phyloP scores from a whole-genome alignment of 64 coral and sea anemone genomes.

The Astreopora myriophthalma region DNA sequence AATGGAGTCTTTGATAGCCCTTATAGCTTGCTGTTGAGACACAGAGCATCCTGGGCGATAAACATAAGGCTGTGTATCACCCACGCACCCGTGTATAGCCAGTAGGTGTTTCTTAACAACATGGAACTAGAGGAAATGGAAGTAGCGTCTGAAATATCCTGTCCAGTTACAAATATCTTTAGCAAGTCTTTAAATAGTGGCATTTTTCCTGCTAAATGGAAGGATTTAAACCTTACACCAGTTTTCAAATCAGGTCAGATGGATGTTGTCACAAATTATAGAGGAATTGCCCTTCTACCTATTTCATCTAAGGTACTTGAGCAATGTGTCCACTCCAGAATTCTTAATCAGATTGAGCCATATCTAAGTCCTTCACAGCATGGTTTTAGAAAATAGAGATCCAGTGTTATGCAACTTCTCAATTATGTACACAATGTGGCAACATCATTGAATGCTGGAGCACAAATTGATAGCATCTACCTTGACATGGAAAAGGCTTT shows the following conservation, averaged over 20 bases:
- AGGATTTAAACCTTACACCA: neutral
- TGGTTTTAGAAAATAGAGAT: neutral
- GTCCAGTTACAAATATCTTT: neutral
- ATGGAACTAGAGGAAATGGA: too few relatives aligned
- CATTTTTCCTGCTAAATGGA: neutral
- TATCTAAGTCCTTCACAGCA: neutral
- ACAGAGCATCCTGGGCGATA: too few relatives aligned
- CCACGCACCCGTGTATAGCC: too few relatives aligned
- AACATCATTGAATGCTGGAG: neutral
- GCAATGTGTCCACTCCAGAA: neutral
- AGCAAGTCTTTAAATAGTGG: neutral
- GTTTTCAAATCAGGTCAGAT: constrained; percentile 4
- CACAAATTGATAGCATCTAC: neutral
- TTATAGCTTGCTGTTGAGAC: too few relatives aligned
- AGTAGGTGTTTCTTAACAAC: too few relatives aligned
- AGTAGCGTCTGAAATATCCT: neutral
- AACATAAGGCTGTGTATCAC: too few relatives aligned
- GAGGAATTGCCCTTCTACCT: constrained; percentile 15
- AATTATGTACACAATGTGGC: neutral
- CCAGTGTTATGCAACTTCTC: neutral
- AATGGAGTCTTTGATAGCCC: too few relatives aligned
- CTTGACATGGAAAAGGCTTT: neutral
- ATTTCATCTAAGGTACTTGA: constrained; percentile 3
- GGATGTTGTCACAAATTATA: neutral
- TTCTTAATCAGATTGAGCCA: neutral